Evolutionary conservation across 2,113 vertebrate species (phyloP).

Genomic region (Peromyscus californicus): DNA sequence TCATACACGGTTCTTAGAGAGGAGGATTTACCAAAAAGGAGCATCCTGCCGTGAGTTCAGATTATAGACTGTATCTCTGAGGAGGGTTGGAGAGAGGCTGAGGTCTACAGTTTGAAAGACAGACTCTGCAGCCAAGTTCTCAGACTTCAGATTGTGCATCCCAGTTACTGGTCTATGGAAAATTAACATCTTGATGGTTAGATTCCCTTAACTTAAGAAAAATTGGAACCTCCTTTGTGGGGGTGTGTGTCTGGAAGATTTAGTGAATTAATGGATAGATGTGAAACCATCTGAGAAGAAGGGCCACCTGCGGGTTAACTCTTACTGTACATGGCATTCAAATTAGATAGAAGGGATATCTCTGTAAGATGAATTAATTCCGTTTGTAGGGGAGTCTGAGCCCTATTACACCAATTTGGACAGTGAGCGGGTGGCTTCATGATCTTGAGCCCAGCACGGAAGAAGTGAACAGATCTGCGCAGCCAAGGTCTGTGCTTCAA

Average conservation of each 20-base stretch:
- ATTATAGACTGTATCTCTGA: not conserved
- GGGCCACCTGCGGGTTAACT: not conserved
- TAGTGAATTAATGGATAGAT: not conserved
- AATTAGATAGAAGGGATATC: not conserved
- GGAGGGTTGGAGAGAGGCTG: not conserved
- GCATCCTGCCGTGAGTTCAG: not conserved
- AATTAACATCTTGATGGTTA: not conserved
- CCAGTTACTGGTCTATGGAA: not conserved
- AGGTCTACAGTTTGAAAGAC: not conserved
- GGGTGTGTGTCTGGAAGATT: not conserved
- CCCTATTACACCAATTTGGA: not conserved
- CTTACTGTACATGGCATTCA: not conserved
- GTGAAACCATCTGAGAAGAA: not conserved
- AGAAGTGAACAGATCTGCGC: fast-evolving
- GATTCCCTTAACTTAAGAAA: not conserved
- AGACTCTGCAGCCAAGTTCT: not conserved
- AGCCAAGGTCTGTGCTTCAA: not conserved
- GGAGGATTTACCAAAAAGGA: not conserved
- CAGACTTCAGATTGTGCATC: not conserved
- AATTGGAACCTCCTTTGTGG: not conserved
- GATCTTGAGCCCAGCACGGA: not conserved
- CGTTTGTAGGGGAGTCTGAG: not conserved
- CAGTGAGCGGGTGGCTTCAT: not conserved
- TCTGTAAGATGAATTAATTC: not conserved
- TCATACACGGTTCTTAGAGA: not conserved